A percentile compares a stretch with the other conserved stretches of the same genome.
Conservation (phyloP, 2,888 invertebrate species). For the Drosophila prolongata region DNA sequence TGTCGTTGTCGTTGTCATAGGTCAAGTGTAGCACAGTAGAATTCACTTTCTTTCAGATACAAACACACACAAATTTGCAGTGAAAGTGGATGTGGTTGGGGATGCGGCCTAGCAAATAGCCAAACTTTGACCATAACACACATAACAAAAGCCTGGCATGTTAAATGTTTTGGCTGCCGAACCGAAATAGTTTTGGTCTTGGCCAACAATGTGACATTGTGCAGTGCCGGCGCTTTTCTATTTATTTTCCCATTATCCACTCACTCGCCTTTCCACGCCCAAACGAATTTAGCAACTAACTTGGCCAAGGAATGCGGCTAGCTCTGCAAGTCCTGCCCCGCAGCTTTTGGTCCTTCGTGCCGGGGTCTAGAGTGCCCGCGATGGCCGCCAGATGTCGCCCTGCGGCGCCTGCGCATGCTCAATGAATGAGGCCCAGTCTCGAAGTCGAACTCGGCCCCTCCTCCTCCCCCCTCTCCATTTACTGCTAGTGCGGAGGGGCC, state of each 20-base stretch:
- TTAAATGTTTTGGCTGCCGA: slow-evolving; percentile 21
- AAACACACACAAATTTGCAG: slow-evolving; percentile 58
- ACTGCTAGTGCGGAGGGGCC: not conserved
- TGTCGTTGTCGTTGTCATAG: slow-evolving; percentile 68
- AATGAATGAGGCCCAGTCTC: not conserved
- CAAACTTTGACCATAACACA: slow-evolving; percentile 65
- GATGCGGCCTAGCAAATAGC: slow-evolving; percentile 27
- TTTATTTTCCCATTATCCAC: slow-evolving; percentile 38
- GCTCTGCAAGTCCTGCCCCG: slow-evolving; percentile 37
- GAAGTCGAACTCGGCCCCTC: not conserved
- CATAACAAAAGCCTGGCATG: slow-evolving; percentile 63
- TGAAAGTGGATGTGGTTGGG: slow-evolving; percentile 58
- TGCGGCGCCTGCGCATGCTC: slow-evolving; percentile 53
- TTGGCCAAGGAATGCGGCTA: slow-evolving; percentile 21
- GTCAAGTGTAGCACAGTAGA: slow-evolving; percentile 78
- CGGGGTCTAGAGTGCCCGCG: slow-evolving; percentile 22
- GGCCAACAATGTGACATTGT: slow-evolving; percentile 62
- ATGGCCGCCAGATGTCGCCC: slow-evolving; percentile 68
- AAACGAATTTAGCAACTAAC: slow-evolving; percentile 25
- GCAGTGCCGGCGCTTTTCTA: slow-evolving; percentile 32
- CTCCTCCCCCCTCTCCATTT: not conserved
- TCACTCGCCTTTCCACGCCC: slow-evolving; percentile 43
- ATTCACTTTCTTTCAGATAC: slow-evolving; percentile 72
- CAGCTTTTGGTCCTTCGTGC: slow-evolving; percentile 50
- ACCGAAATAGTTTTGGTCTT: slow-evolving; percentile 56